Percentiles rank a stretch among this genome's conserved stretches.
phyloP scores from a whole-genome alignment of 2,888 invertebrate species.

The Amblyjoppa proteus region DNA sequence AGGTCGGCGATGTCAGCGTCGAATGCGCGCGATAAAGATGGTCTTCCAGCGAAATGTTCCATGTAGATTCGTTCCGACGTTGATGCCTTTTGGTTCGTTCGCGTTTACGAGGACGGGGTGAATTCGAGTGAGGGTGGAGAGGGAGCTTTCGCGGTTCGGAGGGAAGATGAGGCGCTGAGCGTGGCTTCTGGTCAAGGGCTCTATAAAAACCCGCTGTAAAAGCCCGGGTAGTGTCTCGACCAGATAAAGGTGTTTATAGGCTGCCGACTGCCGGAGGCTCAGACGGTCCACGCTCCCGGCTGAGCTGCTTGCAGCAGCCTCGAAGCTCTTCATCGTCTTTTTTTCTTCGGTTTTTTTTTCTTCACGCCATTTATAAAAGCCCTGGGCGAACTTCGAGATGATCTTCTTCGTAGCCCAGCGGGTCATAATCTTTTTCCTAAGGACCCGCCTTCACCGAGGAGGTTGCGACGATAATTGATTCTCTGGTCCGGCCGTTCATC shows the following conservation, averaged over 20 bases:
- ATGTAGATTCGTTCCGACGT: conserved; percentile 4
- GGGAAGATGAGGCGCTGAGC: conserved; percentile 7
- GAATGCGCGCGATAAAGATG: conserved; percentile 33
- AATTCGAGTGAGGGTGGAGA: conserved; percentile 33
- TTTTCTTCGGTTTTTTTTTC: background rate
- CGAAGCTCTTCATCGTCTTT: conserved; percentile 4
- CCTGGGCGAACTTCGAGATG: background rate
- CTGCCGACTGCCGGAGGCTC: conserved; percentile 36
- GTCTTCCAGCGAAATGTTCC: conserved; percentile 6
- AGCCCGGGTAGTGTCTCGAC: conserved; percentile 46
- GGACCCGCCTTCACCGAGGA: background rate
- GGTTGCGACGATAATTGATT: conserved; percentile 23
- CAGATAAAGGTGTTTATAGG: conserved; percentile 63
- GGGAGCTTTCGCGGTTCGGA: conserved; percentile 5
- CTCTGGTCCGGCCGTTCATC: conserved; percentile 9
- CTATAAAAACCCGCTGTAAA: conserved; percentile 46
- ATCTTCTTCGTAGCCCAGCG: background rate
- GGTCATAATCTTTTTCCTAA: conserved; percentile 3
- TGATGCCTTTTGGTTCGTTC: conserved; percentile 17
- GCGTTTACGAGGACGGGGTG: conserved; percentile 33
- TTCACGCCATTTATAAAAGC: conserved; percentile 14
- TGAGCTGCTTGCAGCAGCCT: conserved; percentile 15
- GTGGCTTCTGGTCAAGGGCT: conserved; percentile 42
- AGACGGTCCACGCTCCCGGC: background rate
- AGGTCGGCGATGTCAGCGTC: conserved; percentile 20